A percentile compares a stretch with the other conserved stretches of the same genome.
These are phyloP conservation scores for Drosophila varians DNA, from an alignment of 1,140 invertebrate genomes.

Conservation along the genomic window DNA sequence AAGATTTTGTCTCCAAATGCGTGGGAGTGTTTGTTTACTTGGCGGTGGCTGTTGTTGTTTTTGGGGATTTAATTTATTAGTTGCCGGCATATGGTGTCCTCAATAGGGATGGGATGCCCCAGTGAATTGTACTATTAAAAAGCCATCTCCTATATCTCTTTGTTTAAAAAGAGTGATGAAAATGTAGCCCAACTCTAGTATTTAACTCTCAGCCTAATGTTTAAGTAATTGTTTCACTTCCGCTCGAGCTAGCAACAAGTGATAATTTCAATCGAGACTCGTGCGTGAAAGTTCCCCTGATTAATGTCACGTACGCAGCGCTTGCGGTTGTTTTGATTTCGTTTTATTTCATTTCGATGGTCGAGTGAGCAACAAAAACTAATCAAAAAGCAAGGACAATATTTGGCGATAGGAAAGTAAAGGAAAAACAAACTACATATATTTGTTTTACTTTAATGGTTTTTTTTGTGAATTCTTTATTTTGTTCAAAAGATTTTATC, in stretches of 20 bases:
- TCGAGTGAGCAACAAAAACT: conserved; percentile 10
- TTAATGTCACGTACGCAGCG: conserved; percentile 15
- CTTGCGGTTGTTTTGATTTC: conserved; percentile 24
- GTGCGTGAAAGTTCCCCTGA: background rate
- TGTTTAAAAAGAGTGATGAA: background rate
- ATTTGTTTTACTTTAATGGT: conserved; percentile 1
- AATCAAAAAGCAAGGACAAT: conserved; percentile 22
- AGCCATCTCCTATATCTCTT: background rate
- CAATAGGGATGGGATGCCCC: background rate
- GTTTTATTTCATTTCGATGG: conserved; percentile 18
- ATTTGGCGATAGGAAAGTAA: background rate
- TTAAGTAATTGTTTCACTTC: background rate
- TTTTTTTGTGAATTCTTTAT: too few relatives aligned
- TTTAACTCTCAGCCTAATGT: background rate
- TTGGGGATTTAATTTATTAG: background rate
- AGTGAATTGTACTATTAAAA: background rate
- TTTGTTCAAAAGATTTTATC: background rate
- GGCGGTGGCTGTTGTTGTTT: background rate
- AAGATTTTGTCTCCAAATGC: background rate
- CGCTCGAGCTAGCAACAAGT: conserved; percentile 22
- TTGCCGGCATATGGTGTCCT: conserved; percentile 1
- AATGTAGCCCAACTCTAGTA: background rate
- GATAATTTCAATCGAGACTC: background rate
- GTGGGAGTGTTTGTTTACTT: background rate
- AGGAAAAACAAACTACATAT: conserved; percentile 4